Evolutionary conservation across 2,797 vertebrate species (phyloP).

Genomic region (Pseudocheirus occidentalis): DNA sequence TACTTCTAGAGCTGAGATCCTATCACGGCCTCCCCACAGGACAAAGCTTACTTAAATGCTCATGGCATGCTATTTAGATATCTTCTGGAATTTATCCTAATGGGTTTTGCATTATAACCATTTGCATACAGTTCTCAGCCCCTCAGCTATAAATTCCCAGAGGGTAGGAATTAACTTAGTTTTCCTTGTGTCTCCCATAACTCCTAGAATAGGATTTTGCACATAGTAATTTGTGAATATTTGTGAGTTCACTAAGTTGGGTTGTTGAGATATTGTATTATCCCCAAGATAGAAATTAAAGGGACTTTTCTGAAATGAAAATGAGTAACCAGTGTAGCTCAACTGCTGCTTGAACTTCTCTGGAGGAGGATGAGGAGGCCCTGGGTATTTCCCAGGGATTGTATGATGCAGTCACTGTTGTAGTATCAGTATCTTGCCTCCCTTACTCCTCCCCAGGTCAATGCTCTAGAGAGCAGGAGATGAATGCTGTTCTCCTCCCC

Average conservation of each 20-base stretch:
- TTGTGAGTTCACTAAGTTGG: background rate
- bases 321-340: background rate
- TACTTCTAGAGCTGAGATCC: too few species aligned
- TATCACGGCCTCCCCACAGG: too few species aligned
- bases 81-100: background rate
- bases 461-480: background rate
- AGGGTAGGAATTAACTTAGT: background rate
- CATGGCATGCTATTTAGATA: background rate
- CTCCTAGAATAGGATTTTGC: background rate
- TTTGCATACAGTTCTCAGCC: background rate
- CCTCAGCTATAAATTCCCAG: background rate
- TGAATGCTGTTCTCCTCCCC: background rate
- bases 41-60: background rate
- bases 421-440: background rate
- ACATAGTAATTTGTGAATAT: background rate
- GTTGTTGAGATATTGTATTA: background rate
- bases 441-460: background rate
- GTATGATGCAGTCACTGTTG: background rate
- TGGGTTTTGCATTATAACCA: background rate
- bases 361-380: background rate
- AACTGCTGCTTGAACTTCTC: too few species aligned
- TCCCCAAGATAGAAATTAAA: background rate
- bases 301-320: background rate
- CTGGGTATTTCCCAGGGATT: background rate
- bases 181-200: background rate